A percentile compares a stretch with the other conserved stretches of the same genome.
Evolutionary conservation across 2,888 invertebrate species (phyloP).

Genomic region (Dastarcus helophoroides): DNA sequence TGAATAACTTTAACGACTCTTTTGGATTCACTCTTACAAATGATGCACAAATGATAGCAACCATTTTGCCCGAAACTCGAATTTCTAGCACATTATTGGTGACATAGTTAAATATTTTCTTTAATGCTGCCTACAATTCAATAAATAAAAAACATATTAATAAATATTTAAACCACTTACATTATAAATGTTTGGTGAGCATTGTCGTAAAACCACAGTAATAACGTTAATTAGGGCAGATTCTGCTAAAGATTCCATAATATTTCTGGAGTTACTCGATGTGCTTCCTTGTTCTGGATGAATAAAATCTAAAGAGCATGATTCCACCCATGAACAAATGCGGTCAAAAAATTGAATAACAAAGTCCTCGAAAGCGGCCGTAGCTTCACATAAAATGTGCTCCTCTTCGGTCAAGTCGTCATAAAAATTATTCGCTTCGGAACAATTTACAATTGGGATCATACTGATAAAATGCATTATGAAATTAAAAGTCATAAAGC

Average conservation of each 20-base stretch:
- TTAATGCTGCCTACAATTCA: conserved; percentile 47
- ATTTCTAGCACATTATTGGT: conserved; percentile 70
- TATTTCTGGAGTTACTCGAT: conserved; percentile 47
- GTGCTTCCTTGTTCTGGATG: conserved; percentile 51
- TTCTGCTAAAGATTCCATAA: conserved; percentile 61
- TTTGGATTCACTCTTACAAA: conserved; percentile 57
- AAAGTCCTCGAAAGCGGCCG: conserved; percentile 82
- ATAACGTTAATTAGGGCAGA: conserved; percentile 57
- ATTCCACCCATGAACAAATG: conserved; percentile 59
- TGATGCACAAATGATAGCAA: conserved; percentile 58
- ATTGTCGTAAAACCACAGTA: conserved; percentile 57
- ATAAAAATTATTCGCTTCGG: conserved; percentile 56
- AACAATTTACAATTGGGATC: conserved; percentile 78
- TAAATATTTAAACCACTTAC: too few species aligned
- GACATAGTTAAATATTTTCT: conserved; percentile 64
- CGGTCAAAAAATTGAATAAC: conserved; percentile 75
- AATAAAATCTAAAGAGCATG: conserved; percentile 55
- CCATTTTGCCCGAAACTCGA: conserved; percentile 69
- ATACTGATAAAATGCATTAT: conserved; percentile 64
- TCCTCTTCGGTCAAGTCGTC: conserved; percentile 69
- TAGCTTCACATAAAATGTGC: conserved; percentile 60
- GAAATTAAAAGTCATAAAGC: conserved; percentile 65
- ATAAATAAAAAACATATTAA: conserved; percentile 9
- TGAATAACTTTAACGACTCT: conserved; percentile 56
- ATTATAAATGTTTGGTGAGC: conserved; percentile 51